These are phyloP conservation scores for Drosophila ohnishii DNA, from an alignment of 1,140 invertebrate genomes.

Conservation along the genomic window DNA sequence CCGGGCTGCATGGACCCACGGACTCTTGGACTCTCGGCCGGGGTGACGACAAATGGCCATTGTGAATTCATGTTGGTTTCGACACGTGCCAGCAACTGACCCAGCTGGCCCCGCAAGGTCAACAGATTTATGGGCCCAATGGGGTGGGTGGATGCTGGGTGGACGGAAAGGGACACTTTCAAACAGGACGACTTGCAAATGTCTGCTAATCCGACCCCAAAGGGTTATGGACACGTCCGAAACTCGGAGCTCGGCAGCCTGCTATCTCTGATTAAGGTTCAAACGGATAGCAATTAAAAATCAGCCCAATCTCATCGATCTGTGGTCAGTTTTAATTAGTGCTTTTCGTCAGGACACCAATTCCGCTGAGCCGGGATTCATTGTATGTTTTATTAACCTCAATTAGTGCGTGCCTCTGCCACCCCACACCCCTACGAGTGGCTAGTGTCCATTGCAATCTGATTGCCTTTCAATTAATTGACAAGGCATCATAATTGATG, in stretches of 20 bases:
- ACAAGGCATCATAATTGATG: constrained; percentile 72
- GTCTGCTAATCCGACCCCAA: constrained; percentile 15
- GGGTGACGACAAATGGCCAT: constrained; percentile 68
- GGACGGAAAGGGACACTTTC: constrained; percentile 20
- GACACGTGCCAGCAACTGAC: constrained; percentile 61
- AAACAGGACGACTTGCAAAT: constrained; percentile 1
- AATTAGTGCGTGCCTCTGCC: constrained; percentile 43
- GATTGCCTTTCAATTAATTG: constrained; percentile 72
- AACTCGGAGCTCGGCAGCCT: neutral
- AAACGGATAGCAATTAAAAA: constrained; percentile 26
- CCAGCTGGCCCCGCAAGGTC: constrained; percentile 34
- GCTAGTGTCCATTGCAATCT: constrained; percentile 37
- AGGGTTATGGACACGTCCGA: constrained; percentile 31
- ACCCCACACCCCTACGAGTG: neutral
- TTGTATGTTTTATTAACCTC: constrained; percentile 65
- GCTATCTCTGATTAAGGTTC: constrained; percentile 24
- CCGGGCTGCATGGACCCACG: constrained; percentile 2
- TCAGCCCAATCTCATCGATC: constrained; percentile 18
- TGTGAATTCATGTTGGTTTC: constrained; percentile 71
- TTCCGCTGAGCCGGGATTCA: constrained; percentile 8
- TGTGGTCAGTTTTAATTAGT: constrained; percentile 33
- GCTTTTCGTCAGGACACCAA: neutral
- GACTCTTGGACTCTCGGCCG: constrained; percentile 6
- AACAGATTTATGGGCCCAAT: constrained; percentile 20
- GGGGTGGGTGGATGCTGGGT: neutral